Conservation (phyloP, 1,140 invertebrate genomes). For the Atta cephalotes region DNA sequence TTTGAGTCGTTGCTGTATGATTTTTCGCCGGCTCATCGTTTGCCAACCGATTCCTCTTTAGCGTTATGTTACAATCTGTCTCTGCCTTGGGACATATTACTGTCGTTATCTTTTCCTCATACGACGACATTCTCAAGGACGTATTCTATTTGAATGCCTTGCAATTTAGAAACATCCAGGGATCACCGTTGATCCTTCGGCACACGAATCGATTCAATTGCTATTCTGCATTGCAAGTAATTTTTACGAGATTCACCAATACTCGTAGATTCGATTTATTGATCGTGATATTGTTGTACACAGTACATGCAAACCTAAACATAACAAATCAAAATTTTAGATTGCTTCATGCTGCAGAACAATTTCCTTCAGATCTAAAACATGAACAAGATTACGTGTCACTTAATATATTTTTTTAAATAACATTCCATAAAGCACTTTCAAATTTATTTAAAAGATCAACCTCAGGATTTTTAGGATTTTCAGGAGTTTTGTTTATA, state of each 20-base stretch:
- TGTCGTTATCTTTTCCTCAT: slow-evolving; percentile 69
- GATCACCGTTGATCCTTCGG: background rate
- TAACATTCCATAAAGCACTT: background rate
- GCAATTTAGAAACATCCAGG: background rate
- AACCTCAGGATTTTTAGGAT: background rate
- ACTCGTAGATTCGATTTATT: background rate
- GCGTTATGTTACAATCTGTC: slow-evolving; percentile 14
- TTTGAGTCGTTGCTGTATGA: background rate
- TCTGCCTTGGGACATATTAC: slow-evolving; percentile 28
- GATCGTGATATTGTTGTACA: background rate
- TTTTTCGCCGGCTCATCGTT: background rate
- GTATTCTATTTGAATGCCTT: background rate
- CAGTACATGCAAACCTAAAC: background rate
- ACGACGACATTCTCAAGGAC: slow-evolving; percentile 62
- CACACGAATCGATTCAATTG: background rate
- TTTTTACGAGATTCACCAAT: background rate
- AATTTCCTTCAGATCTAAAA: background rate
- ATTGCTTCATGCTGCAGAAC: background rate
- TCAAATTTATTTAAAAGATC: background rate
- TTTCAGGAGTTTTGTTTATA: background rate
- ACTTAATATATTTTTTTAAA: background rate
- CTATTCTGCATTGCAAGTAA: slow-evolving; percentile 21
- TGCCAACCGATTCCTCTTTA: background rate
- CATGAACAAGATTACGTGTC: background rate
- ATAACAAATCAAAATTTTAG: background rate